Percentiles rank a stretch among this genome's conserved stretches.
Conservation (phyloP, 2,113 vertebrate species). For the Montifringilla adamsi region DNA sequence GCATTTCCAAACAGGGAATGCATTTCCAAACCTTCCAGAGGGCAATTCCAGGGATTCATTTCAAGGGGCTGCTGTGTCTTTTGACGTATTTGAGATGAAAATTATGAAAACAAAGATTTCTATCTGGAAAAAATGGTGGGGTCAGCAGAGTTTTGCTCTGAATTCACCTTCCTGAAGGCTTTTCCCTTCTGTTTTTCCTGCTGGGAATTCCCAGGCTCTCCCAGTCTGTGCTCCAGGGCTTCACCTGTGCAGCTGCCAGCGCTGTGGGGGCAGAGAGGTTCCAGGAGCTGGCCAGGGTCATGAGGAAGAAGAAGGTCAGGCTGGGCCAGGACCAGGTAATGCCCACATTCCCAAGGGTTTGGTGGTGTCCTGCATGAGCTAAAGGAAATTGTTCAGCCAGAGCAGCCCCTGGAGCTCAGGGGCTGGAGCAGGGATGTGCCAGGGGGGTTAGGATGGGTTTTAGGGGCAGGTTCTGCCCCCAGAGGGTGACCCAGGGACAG, state of each 20-base stretch:
- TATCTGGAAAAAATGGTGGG: not conserved
- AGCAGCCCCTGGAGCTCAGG: not conserved
- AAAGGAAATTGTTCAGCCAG: not conserved
- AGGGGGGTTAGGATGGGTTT: not conserved
- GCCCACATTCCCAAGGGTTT: accelerated
- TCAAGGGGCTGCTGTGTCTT: not conserved
- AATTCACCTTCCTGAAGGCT: too few relatives aligned
- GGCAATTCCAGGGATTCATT: not conserved
- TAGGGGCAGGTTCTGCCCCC: not conserved
- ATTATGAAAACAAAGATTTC: accelerated
- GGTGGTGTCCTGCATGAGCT: not conserved
- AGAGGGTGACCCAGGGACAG: not conserved
- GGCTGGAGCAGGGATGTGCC: not conserved
- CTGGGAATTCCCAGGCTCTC: conserved; percentile 46
- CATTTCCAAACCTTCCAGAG: not conserved
- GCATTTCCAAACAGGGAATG: accelerated
- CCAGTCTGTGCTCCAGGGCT: conserved; percentile 50
- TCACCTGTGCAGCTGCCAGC: conserved; percentile 20
- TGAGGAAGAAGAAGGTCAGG: conserved; percentile 25
- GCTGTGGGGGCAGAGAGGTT: not conserved
- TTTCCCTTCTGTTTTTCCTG: not conserved
- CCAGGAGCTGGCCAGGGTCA: conserved; percentile 37
- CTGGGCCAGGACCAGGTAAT: conserved; percentile 64
- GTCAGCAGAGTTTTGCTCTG: not conserved
- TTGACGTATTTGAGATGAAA: not conserved